Evolutionary conservation across 2,113 vertebrate genomes (phyloP), one percentile per base, ranked within the genome.

Genomic region (Aldabrachelys gigantea): DNA sequence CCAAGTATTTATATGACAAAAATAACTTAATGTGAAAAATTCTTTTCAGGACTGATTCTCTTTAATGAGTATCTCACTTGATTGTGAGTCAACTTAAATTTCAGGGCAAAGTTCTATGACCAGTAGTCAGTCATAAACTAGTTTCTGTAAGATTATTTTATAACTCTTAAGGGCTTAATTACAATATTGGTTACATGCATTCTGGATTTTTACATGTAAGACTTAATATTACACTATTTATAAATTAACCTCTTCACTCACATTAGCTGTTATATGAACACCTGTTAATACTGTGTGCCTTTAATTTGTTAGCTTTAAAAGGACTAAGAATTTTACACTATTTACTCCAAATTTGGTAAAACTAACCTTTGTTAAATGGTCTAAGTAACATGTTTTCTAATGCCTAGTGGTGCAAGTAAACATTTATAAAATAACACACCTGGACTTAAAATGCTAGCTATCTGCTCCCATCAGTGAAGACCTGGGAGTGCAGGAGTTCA

Each of bases 231-330:
- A 96, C 83, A 93, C 97, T 94, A 96, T 94, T 97, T 92, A 93
- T 84, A 97, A 97, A 80, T 96, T 96, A 96, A 95, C 94, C 96
- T 97, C 96, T 82, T 69, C 96, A 95, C 96, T 97, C 93, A 49
- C 96, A 85, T 97, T 92, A 95, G 95, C 92, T 97, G 82, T 94
- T 89, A 96, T 89, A 95, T 13, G 89, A 97, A 96, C 96, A 94
- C 97, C 88, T 97, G 95, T 96, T 97, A 97, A 97, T 96, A 95
- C 92, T 97, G 97, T 93, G 98, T 98, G 98, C 98, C 98, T 98
- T 98, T 98, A 87, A 97, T 98, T 98, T 96, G 89, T 97, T 98
- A 97, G 96, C 97, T 98, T 98, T 98, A 98, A 97, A 97, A 84
- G 87, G 95, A 98, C 97, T 97, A 96, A 97, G 89, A 95, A 95